Conservation (phyloP, 2,888 invertebrate genomes). For the Tubulanus polymorphus region DNA sequence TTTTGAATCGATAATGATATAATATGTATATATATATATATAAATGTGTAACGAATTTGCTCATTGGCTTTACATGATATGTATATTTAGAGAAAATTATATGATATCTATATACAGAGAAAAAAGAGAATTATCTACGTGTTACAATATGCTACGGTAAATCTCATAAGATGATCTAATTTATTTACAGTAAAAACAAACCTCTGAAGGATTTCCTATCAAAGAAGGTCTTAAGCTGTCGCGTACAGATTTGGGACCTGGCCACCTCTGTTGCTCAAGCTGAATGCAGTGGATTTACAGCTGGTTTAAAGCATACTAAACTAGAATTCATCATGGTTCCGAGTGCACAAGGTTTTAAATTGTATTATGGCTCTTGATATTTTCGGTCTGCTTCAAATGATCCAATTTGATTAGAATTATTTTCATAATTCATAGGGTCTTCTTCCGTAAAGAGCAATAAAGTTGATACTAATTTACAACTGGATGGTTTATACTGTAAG, state of each 20-base stretch:
- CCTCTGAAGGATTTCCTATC: slow-evolving; percentile 20
- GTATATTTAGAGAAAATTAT: too few species aligned
- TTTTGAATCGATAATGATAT: too few species aligned
- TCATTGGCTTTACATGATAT: too few species aligned
- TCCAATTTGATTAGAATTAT: background rate
- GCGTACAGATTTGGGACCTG: slow-evolving; percentile 28
- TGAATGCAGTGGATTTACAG: slow-evolving; percentile 32
- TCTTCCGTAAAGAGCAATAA: background rate
- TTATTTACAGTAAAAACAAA: too few species aligned
- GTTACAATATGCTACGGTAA: too few species aligned
- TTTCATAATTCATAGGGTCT: background rate
- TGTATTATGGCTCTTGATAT: background rate
- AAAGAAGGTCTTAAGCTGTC: slow-evolving; percentile 23
- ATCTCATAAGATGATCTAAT: too few species aligned
- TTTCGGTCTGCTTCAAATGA: background rate
- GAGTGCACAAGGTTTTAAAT: slow-evolving; percentile 22
- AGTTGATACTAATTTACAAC: slow-evolving; percentile 25
- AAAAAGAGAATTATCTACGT: too few species aligned
- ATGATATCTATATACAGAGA: too few species aligned
- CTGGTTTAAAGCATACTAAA: slow-evolving; percentile 29
- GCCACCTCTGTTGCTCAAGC: slow-evolving; percentile 38
- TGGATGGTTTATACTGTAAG: slow-evolving; percentile 32
- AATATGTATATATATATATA: too few species aligned
- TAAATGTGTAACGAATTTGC: too few species aligned
- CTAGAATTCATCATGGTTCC: slow-evolving; percentile 27